These are phyloP conservation scores for Platycheirus albimanus DNA, from an alignment of 2,888 invertebrate genomes.

Conservation along the genomic window DNA sequence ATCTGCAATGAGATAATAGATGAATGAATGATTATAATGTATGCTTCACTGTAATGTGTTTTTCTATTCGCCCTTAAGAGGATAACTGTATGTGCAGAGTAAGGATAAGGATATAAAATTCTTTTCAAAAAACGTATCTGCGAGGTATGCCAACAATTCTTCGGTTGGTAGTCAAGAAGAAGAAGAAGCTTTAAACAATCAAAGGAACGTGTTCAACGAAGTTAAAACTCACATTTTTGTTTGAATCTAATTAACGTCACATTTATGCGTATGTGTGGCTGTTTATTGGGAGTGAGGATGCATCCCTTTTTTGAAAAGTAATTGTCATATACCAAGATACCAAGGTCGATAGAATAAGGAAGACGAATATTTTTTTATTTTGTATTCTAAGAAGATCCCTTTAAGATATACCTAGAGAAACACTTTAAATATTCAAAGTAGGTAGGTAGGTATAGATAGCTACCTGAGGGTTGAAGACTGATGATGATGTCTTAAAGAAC, in stretches of 20 bases:
- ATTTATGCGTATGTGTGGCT: conserved; percentile 76
- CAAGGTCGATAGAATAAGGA: conserved; percentile 65
- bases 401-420: conserved; percentile 29
- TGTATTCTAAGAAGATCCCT: conserved; percentile 31
- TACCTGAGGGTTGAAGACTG: conserved; percentile 33
- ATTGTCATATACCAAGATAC: conserved; percentile 43
- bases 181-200: conserved; percentile 75
- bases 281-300: conserved; percentile 48
- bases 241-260: conserved; percentile 75
- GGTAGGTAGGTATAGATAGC: background rate
- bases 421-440: conserved; percentile 50
- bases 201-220: conserved; percentile 75
- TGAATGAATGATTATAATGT: conserved; percentile 70
- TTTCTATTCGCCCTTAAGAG: conserved; percentile 49
- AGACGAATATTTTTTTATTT: conserved; percentile 22
- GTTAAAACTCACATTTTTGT: conserved; percentile 70
- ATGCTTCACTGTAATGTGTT: conserved; percentile 70
- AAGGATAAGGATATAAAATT: conserved; percentile 41
- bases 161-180: conserved; percentile 3
- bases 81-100: conserved; percentile 5
- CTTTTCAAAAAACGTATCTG: conserved; percentile 35
- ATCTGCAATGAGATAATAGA: conserved; percentile 77
- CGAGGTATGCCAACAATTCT: conserved; percentile 37
- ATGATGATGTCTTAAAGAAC: conserved; percentile 52
- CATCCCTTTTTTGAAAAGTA: conserved; percentile 45